Evolutionary conservation across 2,888 invertebrate genomes (phyloP).

Genomic region (Aradus depressus): DNA sequence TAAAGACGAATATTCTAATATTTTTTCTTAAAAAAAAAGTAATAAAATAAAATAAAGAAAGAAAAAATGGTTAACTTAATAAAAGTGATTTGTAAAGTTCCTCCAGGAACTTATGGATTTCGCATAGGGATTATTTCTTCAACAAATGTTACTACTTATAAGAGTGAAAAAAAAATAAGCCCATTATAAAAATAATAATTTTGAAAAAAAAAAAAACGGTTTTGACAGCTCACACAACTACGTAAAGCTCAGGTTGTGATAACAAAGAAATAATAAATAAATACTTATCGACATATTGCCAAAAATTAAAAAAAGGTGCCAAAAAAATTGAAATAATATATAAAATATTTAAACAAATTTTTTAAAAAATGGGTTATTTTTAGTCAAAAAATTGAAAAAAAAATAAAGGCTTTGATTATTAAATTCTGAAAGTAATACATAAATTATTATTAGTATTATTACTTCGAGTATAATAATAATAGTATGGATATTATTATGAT

Average conservation of each 20-base stretch:
- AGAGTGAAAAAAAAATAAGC: no score
- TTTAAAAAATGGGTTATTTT: conserved; percentile 16
- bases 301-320: no score
- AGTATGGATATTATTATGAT: conserved; percentile 16
- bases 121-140: conserved; percentile 18
- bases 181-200: no score
- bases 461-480: conserved; percentile 5
- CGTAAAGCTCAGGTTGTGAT: no score
- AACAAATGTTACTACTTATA: conserved; percentile 4
- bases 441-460: conserved; percentile 17
- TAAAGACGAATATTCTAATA: conserved; percentile 27
- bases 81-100: conserved; percentile 18
- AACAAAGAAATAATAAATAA: no score
- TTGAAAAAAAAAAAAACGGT: no score
- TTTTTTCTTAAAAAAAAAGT: conserved; percentile 22
- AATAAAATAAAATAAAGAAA: no score
- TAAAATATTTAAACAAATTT: no score
- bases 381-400: no score
- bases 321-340: no score
- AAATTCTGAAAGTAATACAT: conserved; percentile 18
- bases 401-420: conserved; percentile 13
- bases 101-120: conserved; percentile 16
- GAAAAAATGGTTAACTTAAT: conserved; percentile 14
- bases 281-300: conserved; percentile 13
- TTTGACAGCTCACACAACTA: no score